Percentiles rank a stretch among this genome's conserved stretches.
phyloP scores from a whole-genome alignment of 2,888 invertebrate species.

The Corythucha ciliata region DNA sequence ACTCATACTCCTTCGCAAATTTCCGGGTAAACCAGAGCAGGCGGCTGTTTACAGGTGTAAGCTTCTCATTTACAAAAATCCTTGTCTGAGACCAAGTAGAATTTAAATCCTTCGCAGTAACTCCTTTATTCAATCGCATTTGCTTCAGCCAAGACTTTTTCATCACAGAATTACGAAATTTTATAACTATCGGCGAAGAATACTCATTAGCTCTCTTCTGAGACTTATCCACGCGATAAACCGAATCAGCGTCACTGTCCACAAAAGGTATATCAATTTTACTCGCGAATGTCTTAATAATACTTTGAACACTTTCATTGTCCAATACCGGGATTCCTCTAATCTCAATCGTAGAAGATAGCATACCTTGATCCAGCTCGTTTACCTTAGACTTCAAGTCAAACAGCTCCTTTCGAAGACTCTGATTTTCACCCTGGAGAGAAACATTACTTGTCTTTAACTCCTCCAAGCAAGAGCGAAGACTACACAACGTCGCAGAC shows the following conservation, averaged over 20 bases:
- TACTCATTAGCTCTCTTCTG: not conserved
- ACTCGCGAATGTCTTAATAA: not conserved
- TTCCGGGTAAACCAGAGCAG: not conserved
- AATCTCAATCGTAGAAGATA: not conserved
- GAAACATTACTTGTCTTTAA: not conserved
- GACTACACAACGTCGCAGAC: not conserved
- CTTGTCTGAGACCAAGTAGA: not conserved
- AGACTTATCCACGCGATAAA: not conserved
- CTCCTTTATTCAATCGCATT: not conserved
- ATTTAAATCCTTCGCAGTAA: slow-evolving; percentile 1
- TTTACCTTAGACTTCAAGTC: not conserved
- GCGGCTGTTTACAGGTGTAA: not conserved
- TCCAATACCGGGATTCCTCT: not conserved
- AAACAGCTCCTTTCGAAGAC: not conserved
- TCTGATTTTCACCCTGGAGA: not conserved
- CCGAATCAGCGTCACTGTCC: not conserved
- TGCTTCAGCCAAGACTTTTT: not conserved
- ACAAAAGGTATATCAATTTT: not conserved
- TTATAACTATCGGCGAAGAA: not conserved
- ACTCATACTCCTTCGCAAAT: slow-evolving; percentile 6
- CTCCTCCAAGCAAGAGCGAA: not conserved
- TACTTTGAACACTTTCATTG: not conserved
- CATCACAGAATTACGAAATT: not conserved
- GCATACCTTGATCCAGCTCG: not conserved
- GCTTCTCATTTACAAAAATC: not conserved